These are phyloP conservation scores for Aspidoscelis tigris DNA, from an alignment of 2,113 vertebrate species.

Conservation along the genomic window DNA sequence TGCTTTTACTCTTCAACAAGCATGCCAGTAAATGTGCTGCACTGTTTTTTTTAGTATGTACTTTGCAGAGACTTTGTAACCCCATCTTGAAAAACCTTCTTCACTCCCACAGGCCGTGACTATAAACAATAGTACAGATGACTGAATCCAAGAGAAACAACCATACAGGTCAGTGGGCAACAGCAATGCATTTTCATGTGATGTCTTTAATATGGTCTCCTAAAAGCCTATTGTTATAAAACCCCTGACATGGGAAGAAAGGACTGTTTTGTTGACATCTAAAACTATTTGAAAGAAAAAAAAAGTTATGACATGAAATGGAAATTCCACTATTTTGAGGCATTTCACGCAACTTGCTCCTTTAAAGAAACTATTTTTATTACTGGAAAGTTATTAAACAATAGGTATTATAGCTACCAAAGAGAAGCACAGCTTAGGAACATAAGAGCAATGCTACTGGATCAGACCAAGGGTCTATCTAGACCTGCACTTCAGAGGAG, in stretches of 20 bases:
- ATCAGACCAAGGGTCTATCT: background rate
- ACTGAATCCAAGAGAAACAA: slow-evolving; percentile 27
- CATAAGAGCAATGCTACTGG: background rate
- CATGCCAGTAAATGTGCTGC: background rate
- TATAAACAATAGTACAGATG: slow-evolving; percentile 21
- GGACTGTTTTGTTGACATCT: background rate
- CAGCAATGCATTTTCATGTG: background rate
- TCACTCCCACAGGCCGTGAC: slow-evolving; percentile 25
- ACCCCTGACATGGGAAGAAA: background rate
- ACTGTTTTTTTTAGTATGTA: background rate
- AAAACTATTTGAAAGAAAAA: background rate
- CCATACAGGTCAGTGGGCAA: slow-evolving; percentile 24
- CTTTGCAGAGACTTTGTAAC: slow-evolving; percentile 37
- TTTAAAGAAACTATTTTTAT: background rate
- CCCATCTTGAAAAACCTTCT: slow-evolving; percentile 20
- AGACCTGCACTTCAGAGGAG: background rate
- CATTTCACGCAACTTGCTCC: background rate
- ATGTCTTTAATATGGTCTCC: background rate
- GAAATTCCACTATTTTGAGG: background rate
- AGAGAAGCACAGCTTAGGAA: background rate
- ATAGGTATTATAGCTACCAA: background rate
- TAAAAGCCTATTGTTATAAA: background rate
- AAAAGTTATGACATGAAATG: background rate
- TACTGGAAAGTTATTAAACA: too few relatives aligned
- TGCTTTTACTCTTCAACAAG: background rate